Base-by-base conservation (phyloP, 2,113 vertebrate species). In the Terrapene triunguis region DNA sequence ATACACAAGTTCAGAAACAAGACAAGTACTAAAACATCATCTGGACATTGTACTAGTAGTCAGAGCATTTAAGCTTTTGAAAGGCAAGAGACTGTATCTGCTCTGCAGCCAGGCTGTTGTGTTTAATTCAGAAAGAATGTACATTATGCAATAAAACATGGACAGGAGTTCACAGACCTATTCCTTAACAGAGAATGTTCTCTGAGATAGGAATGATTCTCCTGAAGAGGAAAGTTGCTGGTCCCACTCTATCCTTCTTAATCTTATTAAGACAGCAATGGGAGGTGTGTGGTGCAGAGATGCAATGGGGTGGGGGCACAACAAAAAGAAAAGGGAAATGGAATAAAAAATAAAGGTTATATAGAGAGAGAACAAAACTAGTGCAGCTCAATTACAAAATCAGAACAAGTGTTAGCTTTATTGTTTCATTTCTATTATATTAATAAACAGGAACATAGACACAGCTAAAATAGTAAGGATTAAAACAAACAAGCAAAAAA, bases 71-170 rank as follows among this genome's bases (percentile, higher is more conserved):
- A 72, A 74, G 62, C 38, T 13, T 57, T 19, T 59, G 25, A 59
- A 83, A 10, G 27, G 38, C 21, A 38, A 29, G 27, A 59, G 9
- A 27, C 19, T 21, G 53, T 44, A 19, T 44, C 38, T 59, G 53
- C 24, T 57, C 55, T 84, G 35, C 42, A 91, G 62, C 83, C 79
- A 93, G 48, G 69, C 0, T 5, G 51, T 2, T 53, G 78, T 32
- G 47, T 50, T 83, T 91, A 85, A 90, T 91, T 54, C 62, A 84
- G 94, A 93, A 8, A 65, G 53, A 92, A 50, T 27, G 59, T 9
- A 42, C 29, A 87, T 27, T 8, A 4, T 35, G 69, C 44, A 84
- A 4, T 19, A 78, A 87, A 88, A 83, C 44, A 57, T 0, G 0
- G 57, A 84, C 81, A 90, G 89, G 48, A 78, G 5, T 78, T n/a